Percentiles rank a stretch among this genome's conserved stretches.
phyloP scores from a whole-genome alignment of 2,888 invertebrate species.

The Blera fallax region DNA sequence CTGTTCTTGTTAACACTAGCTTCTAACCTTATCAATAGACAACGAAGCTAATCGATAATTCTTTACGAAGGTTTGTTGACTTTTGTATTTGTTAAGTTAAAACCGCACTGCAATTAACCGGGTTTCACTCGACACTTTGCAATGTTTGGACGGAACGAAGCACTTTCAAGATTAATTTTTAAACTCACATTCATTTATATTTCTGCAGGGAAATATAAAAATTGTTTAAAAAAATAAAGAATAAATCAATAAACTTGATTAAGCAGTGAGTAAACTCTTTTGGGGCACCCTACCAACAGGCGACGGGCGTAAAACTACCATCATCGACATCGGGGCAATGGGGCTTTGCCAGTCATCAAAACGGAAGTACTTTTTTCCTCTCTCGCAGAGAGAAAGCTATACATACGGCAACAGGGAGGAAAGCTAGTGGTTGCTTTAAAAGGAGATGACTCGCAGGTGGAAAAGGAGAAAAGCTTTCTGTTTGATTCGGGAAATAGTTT shows the following conservation, averaged over 20 bases:
- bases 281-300: slow-evolving; percentile 62
- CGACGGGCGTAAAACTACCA: slow-evolving; percentile 64
- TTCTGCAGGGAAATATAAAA: neutral
- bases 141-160: neutral
- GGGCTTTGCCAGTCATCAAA: slow-evolving; percentile 34
- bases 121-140: slow-evolving; percentile 2
- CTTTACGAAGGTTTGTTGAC: slow-evolving; percentile 5
- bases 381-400: slow-evolving; percentile 45
- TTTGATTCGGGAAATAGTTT: slow-evolving; percentile 15
- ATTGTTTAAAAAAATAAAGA: neutral
- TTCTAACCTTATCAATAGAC: slow-evolving; percentile 31
- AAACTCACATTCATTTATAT: neutral
- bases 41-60: slow-evolving; percentile 19
- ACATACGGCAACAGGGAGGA: slow-evolving; percentile 5
- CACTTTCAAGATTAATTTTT: neutral
- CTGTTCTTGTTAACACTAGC: neutral
- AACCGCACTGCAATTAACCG: slow-evolving; percentile 26
- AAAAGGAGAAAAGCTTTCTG: slow-evolving; percentile 42
- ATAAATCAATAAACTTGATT: slow-evolving; percentile 55
- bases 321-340: slow-evolving; percentile 31
- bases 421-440: neutral
- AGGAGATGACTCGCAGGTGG: slow-evolving; percentile 25
- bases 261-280: slow-evolving; percentile 26
- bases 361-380: slow-evolving; percentile 35
- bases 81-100: slow-evolving; percentile 1